Conservation (phyloP, 2,888 invertebrate species). For the Lasius platythorax region DNA sequence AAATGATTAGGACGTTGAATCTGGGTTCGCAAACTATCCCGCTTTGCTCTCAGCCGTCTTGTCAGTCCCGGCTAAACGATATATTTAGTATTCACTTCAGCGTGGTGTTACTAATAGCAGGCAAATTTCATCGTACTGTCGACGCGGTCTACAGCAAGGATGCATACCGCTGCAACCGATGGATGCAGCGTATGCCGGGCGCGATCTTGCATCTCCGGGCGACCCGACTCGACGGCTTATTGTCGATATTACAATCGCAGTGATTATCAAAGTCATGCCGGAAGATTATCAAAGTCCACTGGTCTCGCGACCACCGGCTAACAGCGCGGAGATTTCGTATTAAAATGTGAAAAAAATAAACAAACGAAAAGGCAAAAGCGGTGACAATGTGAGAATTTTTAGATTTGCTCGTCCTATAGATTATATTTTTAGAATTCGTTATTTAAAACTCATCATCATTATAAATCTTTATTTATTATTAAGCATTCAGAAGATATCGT, state of each 20-base stretch:
- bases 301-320: neutral
- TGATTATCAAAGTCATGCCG: slow-evolving; percentile 64
- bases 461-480: neutral
- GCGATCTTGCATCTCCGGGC: slow-evolving; percentile 33
- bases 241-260: slow-evolving; percentile 67
- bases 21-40: slow-evolving; percentile 33
- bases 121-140: slow-evolving; percentile 69
- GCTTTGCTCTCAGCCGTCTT: slow-evolving; percentile 17
- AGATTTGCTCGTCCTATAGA: neutral
- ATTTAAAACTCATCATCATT: neutral
- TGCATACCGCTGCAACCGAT: slow-evolving; percentile 56
- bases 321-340: neutral
- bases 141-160: slow-evolving; percentile 48
- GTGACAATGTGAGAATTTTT: neutral
- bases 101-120: slow-evolving; percentile 72
- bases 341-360: neutral
- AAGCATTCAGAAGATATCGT: neutral
- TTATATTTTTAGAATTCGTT: neutral
- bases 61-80: slow-evolving; percentile 60
- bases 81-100: slow-evolving; percentile 73
- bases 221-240: slow-evolving; percentile 59
- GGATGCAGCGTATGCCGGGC: slow-evolving; percentile 60
- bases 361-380: neutral
- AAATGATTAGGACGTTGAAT: slow-evolving; percentile 51
- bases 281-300: slow-evolving; percentile 28